These are phyloP conservation scores for Pampus argenteus DNA, from an alignment of 2,797 vertebrate genomes.

Conservation along the genomic window DNA sequence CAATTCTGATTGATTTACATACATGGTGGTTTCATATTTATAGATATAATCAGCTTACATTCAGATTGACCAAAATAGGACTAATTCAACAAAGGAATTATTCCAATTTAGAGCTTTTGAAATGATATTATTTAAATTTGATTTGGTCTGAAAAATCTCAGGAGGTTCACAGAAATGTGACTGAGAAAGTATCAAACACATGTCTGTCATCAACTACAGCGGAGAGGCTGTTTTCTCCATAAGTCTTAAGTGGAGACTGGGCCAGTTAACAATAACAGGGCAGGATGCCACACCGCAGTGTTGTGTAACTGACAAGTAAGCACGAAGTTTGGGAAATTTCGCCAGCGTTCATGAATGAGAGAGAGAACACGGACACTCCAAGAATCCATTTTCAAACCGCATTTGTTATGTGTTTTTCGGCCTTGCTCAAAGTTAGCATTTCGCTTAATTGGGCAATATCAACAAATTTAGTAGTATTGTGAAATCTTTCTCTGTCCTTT, in stretches of 20 bases:
- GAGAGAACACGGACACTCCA: conserved; percentile 50
- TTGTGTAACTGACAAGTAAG: conserved; percentile 75
- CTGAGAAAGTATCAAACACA: conserved; percentile 57
- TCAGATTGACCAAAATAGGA: conserved; percentile 32
- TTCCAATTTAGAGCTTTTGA: conserved; percentile 31
- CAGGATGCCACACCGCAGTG: conserved; percentile 72
- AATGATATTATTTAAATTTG: conserved; percentile 25
- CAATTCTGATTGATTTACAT: conserved; percentile 41
- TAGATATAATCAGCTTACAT: conserved; percentile 44
- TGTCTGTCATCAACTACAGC: conserved; percentile 54
- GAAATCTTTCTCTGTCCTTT: conserved; percentile 48
- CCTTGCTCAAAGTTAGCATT: conserved; percentile 45
- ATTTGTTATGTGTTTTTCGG: conserved; percentile 63
- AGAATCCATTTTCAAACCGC: conserved; percentile 54
- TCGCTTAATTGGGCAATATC: conserved; percentile 52
- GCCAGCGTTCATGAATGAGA: conserved; percentile 64
- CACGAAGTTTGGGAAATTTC: conserved; percentile 55
- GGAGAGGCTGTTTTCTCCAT: conserved; percentile 46
- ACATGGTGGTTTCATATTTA: conserved; percentile 37
- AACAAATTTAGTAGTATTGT: conserved; percentile 56
- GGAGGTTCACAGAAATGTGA: conserved; percentile 43
- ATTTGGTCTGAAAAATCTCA: conserved; percentile 52
- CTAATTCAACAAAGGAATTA: conserved; percentile 35
- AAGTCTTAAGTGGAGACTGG: conserved; percentile 42
- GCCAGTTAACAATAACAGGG: conserved; percentile 72